Evolutionary conservation across 2,888 invertebrate species (phyloP).

Genomic region (Lasioglossum morio): DNA sequence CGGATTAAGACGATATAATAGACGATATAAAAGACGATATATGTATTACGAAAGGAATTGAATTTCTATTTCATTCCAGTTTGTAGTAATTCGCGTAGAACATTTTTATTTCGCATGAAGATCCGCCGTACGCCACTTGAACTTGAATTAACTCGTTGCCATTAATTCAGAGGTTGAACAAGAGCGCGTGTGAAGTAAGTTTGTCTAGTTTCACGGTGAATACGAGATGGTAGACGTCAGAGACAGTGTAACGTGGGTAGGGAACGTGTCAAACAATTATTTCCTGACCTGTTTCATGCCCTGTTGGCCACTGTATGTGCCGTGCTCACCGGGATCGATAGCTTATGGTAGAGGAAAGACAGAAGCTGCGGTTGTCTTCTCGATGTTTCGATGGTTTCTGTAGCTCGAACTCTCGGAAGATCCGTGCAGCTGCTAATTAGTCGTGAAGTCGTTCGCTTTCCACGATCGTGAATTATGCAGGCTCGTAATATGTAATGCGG

Average conservation of each 20-base stretch:
- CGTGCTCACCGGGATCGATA: neutral
- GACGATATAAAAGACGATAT: too few relatives aligned
- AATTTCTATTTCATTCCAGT: too few relatives aligned
- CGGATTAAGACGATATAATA: too few relatives aligned
- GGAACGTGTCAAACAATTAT: neutral
- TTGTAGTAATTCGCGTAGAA: too few relatives aligned
- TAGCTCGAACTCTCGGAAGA: neutral
- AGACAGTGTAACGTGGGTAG: neutral
- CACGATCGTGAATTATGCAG: constrained; percentile 19
- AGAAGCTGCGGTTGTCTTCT: neutral
- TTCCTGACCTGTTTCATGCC: neutral
- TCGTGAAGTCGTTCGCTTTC: neutral
- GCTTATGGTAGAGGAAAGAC: neutral
- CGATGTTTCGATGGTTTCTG: neutral
- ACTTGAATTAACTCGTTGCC: neutral
- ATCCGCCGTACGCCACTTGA: too few relatives aligned
- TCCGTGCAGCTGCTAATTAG: constrained; percentile 11
- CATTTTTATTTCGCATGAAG: too few relatives aligned
- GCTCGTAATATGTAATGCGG: constrained; percentile 46
- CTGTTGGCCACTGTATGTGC: neutral
- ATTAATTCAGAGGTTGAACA: neutral
- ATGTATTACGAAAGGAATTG: too few relatives aligned
- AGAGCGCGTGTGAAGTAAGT: neutral
- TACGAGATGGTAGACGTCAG: too few relatives aligned
- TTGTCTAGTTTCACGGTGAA: neutral